Conservation (phyloP, 1,140 invertebrate species). For the Cotesia glomerata region DNA sequence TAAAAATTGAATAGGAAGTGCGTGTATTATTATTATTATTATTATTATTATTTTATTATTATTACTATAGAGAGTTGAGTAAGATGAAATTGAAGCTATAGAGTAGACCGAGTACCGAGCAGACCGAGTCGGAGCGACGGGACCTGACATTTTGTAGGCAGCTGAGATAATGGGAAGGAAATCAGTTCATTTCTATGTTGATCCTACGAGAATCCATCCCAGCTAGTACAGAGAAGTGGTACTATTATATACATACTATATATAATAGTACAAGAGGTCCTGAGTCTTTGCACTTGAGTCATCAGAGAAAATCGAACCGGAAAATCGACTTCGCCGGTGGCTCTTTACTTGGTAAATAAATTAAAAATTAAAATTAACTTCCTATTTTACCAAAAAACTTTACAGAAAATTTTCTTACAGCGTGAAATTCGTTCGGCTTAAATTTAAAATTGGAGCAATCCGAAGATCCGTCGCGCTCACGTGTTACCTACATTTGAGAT, state of each 20-base stretch:
- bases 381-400: too few species aligned
- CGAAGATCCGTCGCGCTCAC: too few species aligned
- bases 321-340: conserved; percentile 46
- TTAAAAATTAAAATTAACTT: too few species aligned
- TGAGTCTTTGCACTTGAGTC: conserved; percentile 37
- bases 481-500: not conserved
- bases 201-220: conserved; percentile 49
- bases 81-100: conserved; percentile 5
- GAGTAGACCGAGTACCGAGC: conserved; percentile 27
- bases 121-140: conserved; percentile 1
- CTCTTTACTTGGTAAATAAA: not conserved
- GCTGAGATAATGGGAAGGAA: conserved; percentile 62
- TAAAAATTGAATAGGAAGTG: too few species aligned
- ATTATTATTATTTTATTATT: too few species aligned
- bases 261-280: not conserved
- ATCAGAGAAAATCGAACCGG: conserved; percentile 55
- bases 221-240: not conserved
- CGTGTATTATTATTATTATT: too few species aligned
- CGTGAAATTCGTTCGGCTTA: too few species aligned
- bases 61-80: too few species aligned
- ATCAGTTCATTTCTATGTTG: conserved; percentile 66
- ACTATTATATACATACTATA: not conserved
- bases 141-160: not conserved
- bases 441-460: too few species aligned
- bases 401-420: too few species aligned